Evolutionary conservation across 2,797 vertebrate genomes (phyloP).

Genomic region (Mormyrus proboscirostris): DNA sequence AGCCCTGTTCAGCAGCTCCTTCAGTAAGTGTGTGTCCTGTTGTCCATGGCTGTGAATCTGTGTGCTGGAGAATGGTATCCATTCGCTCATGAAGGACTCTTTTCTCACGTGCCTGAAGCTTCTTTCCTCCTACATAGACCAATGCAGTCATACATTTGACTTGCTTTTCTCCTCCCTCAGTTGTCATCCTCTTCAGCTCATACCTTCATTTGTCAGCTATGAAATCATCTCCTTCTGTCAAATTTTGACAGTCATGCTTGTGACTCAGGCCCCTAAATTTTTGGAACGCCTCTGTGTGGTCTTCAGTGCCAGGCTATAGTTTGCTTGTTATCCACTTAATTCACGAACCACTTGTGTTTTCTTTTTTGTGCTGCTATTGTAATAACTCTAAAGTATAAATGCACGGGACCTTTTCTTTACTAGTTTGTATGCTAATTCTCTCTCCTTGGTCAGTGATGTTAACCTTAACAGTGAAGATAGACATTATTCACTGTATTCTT

Average conservation of each 20-base stretch:
- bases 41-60: background rate
- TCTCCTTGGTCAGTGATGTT: background rate
- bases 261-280: background rate
- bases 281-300: background rate
- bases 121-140: background rate
- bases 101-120: background rate
- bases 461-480: background rate
- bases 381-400: background rate
- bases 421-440: background rate
- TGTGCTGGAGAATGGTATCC: background rate
- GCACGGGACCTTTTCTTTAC: background rate
- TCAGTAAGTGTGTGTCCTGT: constrained; percentile 2
- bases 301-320: background rate
- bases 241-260: background rate
- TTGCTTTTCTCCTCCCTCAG: background rate
- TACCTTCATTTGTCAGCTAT: background rate
- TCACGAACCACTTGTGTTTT: background rate
- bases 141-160: background rate
- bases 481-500: background rate
- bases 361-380: background rate
- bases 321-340: background rate
- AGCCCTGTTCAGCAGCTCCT: background rate
- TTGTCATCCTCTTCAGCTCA: background rate
- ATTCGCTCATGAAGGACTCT: background rate
- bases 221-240: background rate